These are phyloP conservation scores for Andrena fulva DNA, from an alignment of 2,888 invertebrate genomes.

Conservation along the genomic window DNA sequence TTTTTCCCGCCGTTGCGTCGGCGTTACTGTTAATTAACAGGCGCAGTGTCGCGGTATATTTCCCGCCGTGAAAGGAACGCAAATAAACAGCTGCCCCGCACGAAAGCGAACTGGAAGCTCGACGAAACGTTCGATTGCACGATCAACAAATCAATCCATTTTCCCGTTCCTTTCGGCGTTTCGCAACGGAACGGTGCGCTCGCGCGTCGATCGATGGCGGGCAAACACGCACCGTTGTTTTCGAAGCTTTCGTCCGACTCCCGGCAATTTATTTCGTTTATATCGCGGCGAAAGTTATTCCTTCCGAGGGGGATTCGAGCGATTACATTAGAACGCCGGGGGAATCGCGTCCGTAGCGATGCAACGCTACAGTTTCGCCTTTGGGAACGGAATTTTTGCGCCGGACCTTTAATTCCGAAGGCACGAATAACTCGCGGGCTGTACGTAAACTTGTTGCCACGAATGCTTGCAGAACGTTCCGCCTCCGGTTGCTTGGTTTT, in stretches of 20 bases:
- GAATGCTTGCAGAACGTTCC: slow-evolving; percentile 5
- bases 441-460: not conserved
- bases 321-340: slow-evolving; percentile 17
- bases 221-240: slow-evolving; percentile 11
- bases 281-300: slow-evolving; percentile 32
- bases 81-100: slow-evolving; percentile 6
- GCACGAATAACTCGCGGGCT: not conserved
- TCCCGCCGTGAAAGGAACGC: slow-evolving; percentile 8
- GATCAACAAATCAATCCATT: slow-evolving; percentile 40
- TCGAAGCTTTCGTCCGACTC: not conserved
- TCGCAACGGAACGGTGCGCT: not conserved
- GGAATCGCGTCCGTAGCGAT: slow-evolving; percentile 24
- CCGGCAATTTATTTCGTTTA: slow-evolving; percentile 24
- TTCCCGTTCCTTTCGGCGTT: slow-evolving; percentile 10
- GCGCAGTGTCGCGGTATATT: not conserved
- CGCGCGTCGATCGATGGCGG: slow-evolving; percentile 11
- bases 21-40: not conserved
- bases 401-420: slow-evolving; percentile 31
- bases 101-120: slow-evolving; percentile 1
- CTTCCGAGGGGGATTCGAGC: slow-evolving; percentile 12
- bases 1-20: not conserved
- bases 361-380: slow-evolving; percentile 11
- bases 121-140: slow-evolving; percentile 12
- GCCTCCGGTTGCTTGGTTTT: not conserved
- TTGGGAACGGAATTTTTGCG: slow-evolving; percentile 37